phyloP scores from a whole-genome alignment of 2,113 vertebrate species.

The Chloroceryle aenea region DNA sequence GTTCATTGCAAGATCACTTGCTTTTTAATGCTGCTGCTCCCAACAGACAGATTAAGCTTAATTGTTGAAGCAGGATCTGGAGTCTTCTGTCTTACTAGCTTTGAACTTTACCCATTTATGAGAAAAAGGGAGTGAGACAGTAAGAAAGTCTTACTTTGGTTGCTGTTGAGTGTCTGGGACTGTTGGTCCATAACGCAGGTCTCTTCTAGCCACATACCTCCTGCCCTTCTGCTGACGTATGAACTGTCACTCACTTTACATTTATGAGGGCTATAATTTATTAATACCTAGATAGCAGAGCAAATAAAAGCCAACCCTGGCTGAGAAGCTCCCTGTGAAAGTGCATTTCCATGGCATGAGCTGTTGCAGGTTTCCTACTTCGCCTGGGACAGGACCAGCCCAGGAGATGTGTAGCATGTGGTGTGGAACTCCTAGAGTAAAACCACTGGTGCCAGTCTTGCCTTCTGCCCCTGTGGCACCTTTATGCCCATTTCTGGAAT shows the following conservation, averaged over 20 bases:
- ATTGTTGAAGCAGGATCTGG: constrained; percentile 14
- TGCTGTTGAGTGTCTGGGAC: background rate
- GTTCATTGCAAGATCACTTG: background rate
- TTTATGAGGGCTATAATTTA: background rate
- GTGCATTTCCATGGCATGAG: background rate
- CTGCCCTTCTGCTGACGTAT: background rate
- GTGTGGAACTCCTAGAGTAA: background rate
- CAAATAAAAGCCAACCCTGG: background rate
- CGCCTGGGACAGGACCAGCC: background rate
- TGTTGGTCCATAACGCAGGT: background rate
- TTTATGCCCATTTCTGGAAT: background rate
- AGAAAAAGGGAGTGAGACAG: too few relatives aligned
- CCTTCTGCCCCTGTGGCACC: background rate
- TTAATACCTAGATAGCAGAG: background rate
- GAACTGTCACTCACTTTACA: background rate
- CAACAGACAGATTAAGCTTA: constrained; percentile 10
- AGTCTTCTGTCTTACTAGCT: background rate
- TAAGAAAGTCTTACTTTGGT: background rate
- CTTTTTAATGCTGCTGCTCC: constrained; percentile 28
- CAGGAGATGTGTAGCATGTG: background rate
- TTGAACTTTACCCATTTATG: background rate
- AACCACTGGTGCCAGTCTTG: background rate
- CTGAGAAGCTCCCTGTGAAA: background rate
- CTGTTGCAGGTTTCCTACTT: background rate
- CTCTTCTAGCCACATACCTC: background rate